Evolutionary conservation across 2,888 invertebrate genomes (phyloP).

Genomic region (Chesias legatella): DNA sequence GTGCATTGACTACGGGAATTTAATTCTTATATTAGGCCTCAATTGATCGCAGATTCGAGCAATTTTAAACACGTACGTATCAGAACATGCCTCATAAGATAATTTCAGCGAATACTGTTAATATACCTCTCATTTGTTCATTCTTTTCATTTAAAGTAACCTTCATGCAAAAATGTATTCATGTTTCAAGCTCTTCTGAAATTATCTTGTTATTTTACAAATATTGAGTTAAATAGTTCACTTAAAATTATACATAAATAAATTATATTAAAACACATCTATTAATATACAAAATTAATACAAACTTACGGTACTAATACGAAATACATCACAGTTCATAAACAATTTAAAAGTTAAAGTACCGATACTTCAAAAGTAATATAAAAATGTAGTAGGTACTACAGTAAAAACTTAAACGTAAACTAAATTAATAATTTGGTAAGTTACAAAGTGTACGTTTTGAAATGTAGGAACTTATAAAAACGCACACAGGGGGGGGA

Average conservation of each 20-base stretch:
- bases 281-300: conserved; percentile 80
- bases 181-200: conserved; percentile 9
- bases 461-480: conserved; percentile 72
- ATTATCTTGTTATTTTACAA: conserved; percentile 25
- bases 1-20: no score
- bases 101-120: conserved; percentile 37
- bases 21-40: neutral
- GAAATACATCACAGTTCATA: conserved; percentile 81
- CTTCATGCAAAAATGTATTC: conserved; percentile 10
- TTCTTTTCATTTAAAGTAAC: neutral
- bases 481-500: conserved; percentile 44
- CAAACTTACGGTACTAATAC: conserved; percentile 77
- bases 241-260: conserved; percentile 71
- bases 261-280: conserved; percentile 76
- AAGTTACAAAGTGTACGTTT: conserved; percentile 58
- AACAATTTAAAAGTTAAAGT: conserved; percentile 74
- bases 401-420: conserved; percentile 53
- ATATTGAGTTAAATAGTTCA: conserved; percentile 50
- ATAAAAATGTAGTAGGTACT: conserved; percentile 48
- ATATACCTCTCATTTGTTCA: conserved; percentile 15
- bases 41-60: conserved; percentile 1
- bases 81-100: conserved; percentile 45
- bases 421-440: conserved; percentile 71
- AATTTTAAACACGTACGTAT: conserved; percentile 24
- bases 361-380: conserved; percentile 67